These are phyloP conservation scores for Morinoia aosen DNA, from an alignment of 2,888 invertebrate species.

Conservation along the genomic window DNA sequence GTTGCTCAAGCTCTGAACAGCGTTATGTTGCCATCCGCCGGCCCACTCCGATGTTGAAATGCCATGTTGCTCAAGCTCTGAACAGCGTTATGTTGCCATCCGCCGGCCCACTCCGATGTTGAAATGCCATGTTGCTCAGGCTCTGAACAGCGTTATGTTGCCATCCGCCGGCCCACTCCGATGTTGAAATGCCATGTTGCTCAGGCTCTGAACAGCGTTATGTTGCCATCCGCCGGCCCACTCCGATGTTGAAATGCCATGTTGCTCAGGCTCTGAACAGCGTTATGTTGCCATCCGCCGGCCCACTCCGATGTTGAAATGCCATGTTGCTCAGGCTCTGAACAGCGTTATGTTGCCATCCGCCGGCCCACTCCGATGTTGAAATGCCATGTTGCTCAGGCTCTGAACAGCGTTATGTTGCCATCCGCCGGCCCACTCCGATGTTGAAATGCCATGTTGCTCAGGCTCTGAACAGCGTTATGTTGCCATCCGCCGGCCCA, in stretches of 20 bases:
- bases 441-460: not conserved
- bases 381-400: not conserved
- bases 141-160: not conserved
- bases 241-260: not conserved
- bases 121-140: not conserved
- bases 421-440: slow-evolving; percentile 12
- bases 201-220: not conserved
- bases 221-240: not conserved
- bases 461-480: not conserved
- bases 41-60: not conserved
- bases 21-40: too few relatives aligned
- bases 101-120: not conserved
- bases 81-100: not conserved
- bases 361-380: not conserved
- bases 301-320: not conserved
- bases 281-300: too few relatives aligned
- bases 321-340: not conserved
- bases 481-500: not conserved
- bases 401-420: not conserved
- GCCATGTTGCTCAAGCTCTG: not conserved
- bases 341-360: not conserved
- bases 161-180: slow-evolving; percentile 12
- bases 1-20: not conserved
- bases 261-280: not conserved
- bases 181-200: not conserved